A percentile compares a stretch with the other conserved stretches of the same genome.
phyloP scores from a whole-genome alignment of 1,140 invertebrate species.

The Megalopta genalis region DNA sequence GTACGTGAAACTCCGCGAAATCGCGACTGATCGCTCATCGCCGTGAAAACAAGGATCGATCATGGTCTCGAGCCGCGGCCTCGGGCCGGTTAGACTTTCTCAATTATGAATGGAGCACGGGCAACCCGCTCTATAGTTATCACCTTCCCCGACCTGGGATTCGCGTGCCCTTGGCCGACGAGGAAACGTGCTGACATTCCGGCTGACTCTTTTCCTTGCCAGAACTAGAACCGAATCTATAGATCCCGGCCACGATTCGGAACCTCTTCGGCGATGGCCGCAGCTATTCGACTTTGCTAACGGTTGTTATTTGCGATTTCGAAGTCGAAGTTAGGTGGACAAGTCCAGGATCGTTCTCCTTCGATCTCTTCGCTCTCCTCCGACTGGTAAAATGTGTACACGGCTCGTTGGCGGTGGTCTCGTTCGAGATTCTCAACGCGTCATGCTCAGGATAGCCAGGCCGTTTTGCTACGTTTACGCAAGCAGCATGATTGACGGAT shows the following conservation, averaged over 20 bases:
- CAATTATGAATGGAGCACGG: conserved; percentile 64
- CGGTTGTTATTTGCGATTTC: background rate
- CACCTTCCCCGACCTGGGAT: conserved; percentile 15
- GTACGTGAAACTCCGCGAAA: background rate
- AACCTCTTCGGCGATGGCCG: background rate
- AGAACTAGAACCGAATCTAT: background rate
- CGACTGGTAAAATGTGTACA: too few relatives aligned
- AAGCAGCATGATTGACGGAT: too few relatives aligned
- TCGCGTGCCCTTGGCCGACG: conserved; percentile 30
- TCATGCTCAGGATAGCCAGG: too few relatives aligned
- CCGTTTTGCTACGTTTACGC: too few relatives aligned
- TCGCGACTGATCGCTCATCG: conserved; percentile 48
- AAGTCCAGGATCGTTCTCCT: too few relatives aligned
- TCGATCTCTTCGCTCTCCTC: too few relatives aligned
- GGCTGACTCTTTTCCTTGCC: background rate
- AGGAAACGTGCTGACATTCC: conserved; percentile 26
- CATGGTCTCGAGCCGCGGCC: conserved; percentile 34
- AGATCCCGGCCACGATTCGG: conserved; percentile 1
- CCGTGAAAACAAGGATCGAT: conserved; percentile 60
- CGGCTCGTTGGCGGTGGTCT: too few relatives aligned
- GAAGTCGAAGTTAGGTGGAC: too few relatives aligned
- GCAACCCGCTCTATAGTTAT: conserved; percentile 34
- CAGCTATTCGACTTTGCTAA: background rate
- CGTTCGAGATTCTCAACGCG: too few relatives aligned
- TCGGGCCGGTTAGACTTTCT: conserved; percentile 51